phyloP scores from a whole-genome alignment of 1,140 invertebrate species.

The Drosophila miranda region DNA sequence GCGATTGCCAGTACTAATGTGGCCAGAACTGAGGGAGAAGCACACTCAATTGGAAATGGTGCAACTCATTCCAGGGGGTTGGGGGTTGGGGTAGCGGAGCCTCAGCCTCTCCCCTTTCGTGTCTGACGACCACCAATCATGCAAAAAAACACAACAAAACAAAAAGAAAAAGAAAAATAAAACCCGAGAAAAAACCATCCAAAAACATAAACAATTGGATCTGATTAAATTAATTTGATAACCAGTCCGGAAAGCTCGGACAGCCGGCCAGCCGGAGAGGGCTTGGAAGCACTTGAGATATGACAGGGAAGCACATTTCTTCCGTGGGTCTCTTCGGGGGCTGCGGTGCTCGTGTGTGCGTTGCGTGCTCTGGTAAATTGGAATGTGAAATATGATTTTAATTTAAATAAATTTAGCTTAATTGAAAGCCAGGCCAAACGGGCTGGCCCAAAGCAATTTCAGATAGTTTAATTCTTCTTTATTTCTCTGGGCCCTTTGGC shows the following conservation, averaged over 20 bases:
- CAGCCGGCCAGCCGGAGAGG: conserved; percentile 5
- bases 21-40: conserved; percentile 27
- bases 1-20: neutral
- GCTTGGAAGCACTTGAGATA: conserved; percentile 63
- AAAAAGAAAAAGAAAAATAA: conserved; percentile 9
- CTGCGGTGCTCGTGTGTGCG: neutral
- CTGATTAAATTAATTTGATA: conserved; percentile 79
- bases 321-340: conserved; percentile 37
- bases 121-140: conserved; percentile 69
- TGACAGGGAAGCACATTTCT: conserved; percentile 18
- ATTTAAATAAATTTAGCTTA: conserved; percentile 60
- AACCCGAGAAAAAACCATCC: conserved; percentile 11
- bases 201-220: conserved; percentile 76
- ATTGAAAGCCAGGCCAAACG: conserved; percentile 30
- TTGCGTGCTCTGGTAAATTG: conserved; percentile 50
- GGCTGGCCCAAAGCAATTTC: conserved; percentile 41
- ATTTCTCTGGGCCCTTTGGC: conserved; percentile 16
- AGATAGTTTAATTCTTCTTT: conserved; percentile 33
- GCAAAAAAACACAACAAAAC: conserved; percentile 36
- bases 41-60: conserved; percentile 65
- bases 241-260: conserved; percentile 42
- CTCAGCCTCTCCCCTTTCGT: conserved; percentile 55
- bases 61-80: conserved; percentile 37
- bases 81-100: conserved; percentile 1
- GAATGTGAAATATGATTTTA: conserved; percentile 65